A percentile compares a stretch with the other conserved stretches of the same genome.
These are phyloP conservation scores for Synanthedon tipuliformis DNA, from an alignment of 2,888 invertebrate species.

Conservation along the genomic window DNA sequence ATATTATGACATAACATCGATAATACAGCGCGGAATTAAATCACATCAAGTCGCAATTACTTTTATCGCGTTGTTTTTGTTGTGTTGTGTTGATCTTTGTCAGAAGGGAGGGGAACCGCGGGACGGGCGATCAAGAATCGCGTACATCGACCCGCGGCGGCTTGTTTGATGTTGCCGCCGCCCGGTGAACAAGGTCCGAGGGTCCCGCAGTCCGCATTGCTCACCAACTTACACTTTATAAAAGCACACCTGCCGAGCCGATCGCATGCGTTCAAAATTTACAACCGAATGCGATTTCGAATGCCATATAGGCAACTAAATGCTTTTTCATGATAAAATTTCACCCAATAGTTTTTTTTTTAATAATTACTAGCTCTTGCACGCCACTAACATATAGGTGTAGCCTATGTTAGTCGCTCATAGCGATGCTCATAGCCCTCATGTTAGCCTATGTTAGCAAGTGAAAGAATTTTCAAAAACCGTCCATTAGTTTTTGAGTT, in stretches of 20 bases:
- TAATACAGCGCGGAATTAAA: conserved; percentile 27
- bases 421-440: too few species aligned
- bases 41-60: conserved; percentile 16
- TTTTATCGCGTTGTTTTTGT: neutral
- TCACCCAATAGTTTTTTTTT: too few species aligned
- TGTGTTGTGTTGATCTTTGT: too few species aligned
- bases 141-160: conserved; percentile 66
- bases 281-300: neutral
- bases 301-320: too few species aligned
- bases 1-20: conserved; percentile 1
- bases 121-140: conserved; percentile 35
- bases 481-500: too few species aligned
- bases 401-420: too few species aligned
- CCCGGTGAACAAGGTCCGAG: conserved; percentile 20
- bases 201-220: conserved; percentile 4
- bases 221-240: conserved; percentile 11
- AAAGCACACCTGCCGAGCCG: conserved; percentile 28
- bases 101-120: conserved; percentile 15
- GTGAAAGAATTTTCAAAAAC: too few species aligned
- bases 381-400: too few species aligned
- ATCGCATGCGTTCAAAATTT: neutral
- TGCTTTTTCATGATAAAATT: too few species aligned
- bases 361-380: too few species aligned
- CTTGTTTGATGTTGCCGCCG: conserved; percentile 30
- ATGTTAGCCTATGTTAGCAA: too few species aligned